phyloP scores from a whole-genome alignment of 2,888 invertebrate species.

The Cabera pusaria region DNA sequence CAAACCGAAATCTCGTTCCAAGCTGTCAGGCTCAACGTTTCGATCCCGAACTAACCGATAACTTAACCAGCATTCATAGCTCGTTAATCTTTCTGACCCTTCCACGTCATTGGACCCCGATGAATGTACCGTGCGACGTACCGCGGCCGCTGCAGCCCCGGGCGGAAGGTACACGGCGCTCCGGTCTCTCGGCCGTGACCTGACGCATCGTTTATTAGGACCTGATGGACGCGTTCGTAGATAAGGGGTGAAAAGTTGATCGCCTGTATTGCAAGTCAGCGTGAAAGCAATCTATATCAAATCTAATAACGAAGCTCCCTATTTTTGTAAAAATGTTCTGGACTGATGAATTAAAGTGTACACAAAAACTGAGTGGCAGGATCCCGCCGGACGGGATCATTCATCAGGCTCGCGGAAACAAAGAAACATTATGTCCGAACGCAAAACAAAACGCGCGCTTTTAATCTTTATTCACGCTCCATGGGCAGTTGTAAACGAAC shows the following conservation, averaged over 20 bases:
- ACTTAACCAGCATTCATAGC: conserved; percentile 29
- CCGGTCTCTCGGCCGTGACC: conserved; percentile 10
- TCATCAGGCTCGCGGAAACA: conserved; percentile 11
- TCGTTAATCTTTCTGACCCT: conserved; percentile 62
- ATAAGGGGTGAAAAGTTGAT: conserved; percentile 15
- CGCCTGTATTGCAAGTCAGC: conserved; percentile 7
- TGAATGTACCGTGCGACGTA: conserved; percentile 38
- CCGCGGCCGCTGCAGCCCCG: too few relatives aligned
- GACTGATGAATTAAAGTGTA: too few relatives aligned
- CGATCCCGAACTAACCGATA: conserved; percentile 2
- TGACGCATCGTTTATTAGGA: conserved; percentile 24
- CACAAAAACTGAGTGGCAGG: not conserved
- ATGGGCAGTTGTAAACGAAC: conserved; percentile 22
- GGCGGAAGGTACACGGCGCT: too few relatives aligned
- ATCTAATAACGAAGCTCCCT: too few relatives aligned
- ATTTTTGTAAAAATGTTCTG: too few relatives aligned
- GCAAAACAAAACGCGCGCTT: conserved; percentile 16
- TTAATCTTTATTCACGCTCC: conserved; percentile 23
- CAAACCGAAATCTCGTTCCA: not conserved
- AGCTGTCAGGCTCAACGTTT: conserved; percentile 13
- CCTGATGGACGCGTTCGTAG: conserved; percentile 9
- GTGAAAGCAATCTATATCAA: conserved; percentile 1
- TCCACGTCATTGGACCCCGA: conserved; percentile 53
- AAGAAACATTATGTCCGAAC: conserved; percentile 12
- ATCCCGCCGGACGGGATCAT: conserved; percentile 1